Conservation (phyloP, 2,797 vertebrate genomes). For the Spondyliosoma cantharus region DNA sequence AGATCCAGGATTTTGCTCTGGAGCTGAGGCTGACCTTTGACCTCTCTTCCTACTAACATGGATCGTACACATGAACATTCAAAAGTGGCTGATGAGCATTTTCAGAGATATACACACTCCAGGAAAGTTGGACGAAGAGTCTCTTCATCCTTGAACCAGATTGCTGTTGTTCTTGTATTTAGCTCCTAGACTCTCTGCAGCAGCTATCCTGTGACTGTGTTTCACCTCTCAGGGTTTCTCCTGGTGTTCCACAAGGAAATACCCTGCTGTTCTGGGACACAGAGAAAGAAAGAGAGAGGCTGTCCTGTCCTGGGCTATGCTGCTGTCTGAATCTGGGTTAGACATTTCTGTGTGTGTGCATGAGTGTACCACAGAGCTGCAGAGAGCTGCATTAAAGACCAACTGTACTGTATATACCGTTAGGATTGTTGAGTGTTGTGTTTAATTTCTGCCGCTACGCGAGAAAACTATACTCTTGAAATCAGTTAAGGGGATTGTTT, state of each 20-base stretch:
- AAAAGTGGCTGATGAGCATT: not conserved
- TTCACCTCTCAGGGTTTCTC: constrained; percentile 71
- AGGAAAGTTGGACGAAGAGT: constrained; percentile 17
- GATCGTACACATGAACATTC: not conserved
- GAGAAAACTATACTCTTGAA: no score
- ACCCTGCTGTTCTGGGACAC: constrained; percentile 71
- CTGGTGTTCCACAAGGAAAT: constrained; percentile 76
- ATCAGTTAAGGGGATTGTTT: no score
- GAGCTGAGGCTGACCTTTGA: constrained; percentile 33
- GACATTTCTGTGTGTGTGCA: constrained; percentile 29
- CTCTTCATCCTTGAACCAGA: constrained; percentile 56
- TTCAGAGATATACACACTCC: not conserved
- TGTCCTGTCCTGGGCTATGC: constrained; percentile 48
- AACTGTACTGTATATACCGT: constrained; percentile 20
- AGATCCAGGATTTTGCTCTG: constrained; percentile 14
- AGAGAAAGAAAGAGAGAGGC: constrained; percentile 26
- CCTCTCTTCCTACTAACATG: constrained; percentile 10
- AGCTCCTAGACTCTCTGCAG: constrained; percentile 44
- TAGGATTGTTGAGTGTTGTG: no score
- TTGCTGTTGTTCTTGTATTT: constrained; percentile 29
- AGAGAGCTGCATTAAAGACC: constrained; percentile 23
- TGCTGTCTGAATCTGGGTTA: constrained; percentile 68
- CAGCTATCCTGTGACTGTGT: constrained; percentile 62
- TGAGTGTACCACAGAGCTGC: constrained; percentile 7
- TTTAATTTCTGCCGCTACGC: no score